Base-by-base conservation (phyloP, 2,888 invertebrate genomes). In the Ochropleura leucogaster region DNA sequence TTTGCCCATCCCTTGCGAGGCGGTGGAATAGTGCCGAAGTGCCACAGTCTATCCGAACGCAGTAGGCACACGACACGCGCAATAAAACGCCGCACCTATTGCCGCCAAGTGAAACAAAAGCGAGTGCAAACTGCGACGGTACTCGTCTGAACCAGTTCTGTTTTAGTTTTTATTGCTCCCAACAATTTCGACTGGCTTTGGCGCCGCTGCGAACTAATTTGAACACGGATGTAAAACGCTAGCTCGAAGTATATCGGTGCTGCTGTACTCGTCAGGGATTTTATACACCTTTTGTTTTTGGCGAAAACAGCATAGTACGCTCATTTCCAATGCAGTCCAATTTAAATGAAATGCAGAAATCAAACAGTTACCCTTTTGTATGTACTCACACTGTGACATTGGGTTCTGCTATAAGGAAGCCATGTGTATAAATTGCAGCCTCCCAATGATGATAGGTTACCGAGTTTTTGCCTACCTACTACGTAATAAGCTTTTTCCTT, bases 381-480 rank as follows among this genome's bases (percentile, higher is more conserved):
- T 42, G 0, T n/a, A 8, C 0, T 10, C 57, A 42, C 5, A 30
- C 42, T 42, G 64, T 72, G 72, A 7, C n/a, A 47, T 9, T 40
- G 46, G 57, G 57, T 47, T 49, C 44, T 46, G 55, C 80, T 71
- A 73, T 82, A 77, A 82, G 84, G 84, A 82, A 82, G 82, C 72
- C 70, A 68, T 83, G 83, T 69, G 80, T 77, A 83, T 83, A 82
- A 80, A 82, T 82, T 80, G 80, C 77, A 75, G 68, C 72, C 67
- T 77, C 80, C 75, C 70, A 80, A 82, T 83, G 82, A 82, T 82
- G 82, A 83, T 83, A 80, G 82, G 84, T 83, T 82, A 65, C 77
- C 67, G 77, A 80, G 70, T 80, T 66, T 59, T 66, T 83, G 84
- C 82, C 82, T 83, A 80, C 84, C 80, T 80, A 80, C 80, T 80